Base-by-base conservation (phyloP, 2,888 invertebrate genomes). In the Microdon myrmicae region DNA sequence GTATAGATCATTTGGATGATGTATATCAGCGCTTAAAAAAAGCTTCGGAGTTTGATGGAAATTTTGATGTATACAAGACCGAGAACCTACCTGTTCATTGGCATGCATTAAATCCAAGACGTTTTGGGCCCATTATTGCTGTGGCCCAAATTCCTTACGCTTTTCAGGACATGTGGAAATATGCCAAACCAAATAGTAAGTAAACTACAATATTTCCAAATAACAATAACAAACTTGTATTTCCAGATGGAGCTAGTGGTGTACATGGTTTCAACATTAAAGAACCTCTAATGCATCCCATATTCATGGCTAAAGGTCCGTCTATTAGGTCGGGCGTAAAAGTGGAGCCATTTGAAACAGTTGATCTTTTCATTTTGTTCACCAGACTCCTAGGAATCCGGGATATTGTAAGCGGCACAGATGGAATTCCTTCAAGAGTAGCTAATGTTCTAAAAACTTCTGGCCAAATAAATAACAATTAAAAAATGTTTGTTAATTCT, bases 241-340 rank as follows among this genome's bases (percentile, higher is more conserved):
- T n/a, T n/a, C n/a, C 76, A 76, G 51, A 68, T 83, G 84, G 82
- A 1, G 78, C 80, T 61, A 85, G 85, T 71, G 87, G 87, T 2
- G 75, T 83, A 10, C 89, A 89, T 72, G 89, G 89, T 1, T 89
- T 87, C 71, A 85, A 87, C 71, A 87, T 87, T 71, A 77, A 75
- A 32, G 75, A 82, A 2, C 59, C 72, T 29, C 78, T 79, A 35
- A 90, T 90, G 90, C 84, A 83, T 43, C 86, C 89, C 3, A 84
- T 87, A 70, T 90, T 90, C 73, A 83, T 90, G 71, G 89, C 87
- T 0, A 80, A 83, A 67, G 90, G 90, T 2, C 89, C 89, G 1
- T 81, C 81, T 58, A 85, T 90, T 68, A 81, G 82, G 66, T 71
- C 74, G 22, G 47, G 49, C 7, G 74, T 81, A 29, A 81, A 82